phyloP scores from a whole-genome alignment of 2,888 invertebrate species.

The Candidula unifasciata region DNA sequence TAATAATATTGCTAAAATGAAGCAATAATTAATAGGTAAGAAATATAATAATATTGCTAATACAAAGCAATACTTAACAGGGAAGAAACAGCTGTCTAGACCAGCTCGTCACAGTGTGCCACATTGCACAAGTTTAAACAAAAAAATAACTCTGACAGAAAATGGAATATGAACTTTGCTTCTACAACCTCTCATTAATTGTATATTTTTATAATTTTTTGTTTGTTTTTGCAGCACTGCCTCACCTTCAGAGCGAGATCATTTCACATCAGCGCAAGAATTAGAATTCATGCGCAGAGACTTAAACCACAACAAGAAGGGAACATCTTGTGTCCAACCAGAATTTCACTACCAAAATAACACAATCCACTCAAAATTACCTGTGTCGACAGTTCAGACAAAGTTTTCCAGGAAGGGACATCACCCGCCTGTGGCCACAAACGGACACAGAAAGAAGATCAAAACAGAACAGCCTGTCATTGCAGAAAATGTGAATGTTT shows the following conservation, averaged over 20 bases:
- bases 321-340: slow-evolving; percentile 23
- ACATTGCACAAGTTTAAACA: no score
- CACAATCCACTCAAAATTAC: slow-evolving; percentile 9
- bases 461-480: slow-evolving; percentile 16
- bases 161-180: no score
- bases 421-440: not conserved
- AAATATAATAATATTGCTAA: no score
- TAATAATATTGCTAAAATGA: no score
- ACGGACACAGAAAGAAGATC: slow-evolving; percentile 34
- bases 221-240: slow-evolving; percentile 42
- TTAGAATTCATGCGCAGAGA: slow-evolving; percentile 32
- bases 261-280: slow-evolving; percentile 42
- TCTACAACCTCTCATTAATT: no score
- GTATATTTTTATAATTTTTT: not conserved
- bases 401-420: not conserved
- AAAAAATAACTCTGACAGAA: no score
- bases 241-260: slow-evolving; percentile 48
- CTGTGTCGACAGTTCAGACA: not conserved
- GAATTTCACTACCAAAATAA: slow-evolving; percentile 5
- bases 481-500: not conserved
- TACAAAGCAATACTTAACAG: no score
- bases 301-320: slow-evolving; percentile 36
- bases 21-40: no score
- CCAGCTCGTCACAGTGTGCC: no score
- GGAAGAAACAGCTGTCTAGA: no score